These are phyloP conservation scores for Epirrita christyi DNA, from an alignment of 2,888 invertebrate genomes.

Conservation along the genomic window DNA sequence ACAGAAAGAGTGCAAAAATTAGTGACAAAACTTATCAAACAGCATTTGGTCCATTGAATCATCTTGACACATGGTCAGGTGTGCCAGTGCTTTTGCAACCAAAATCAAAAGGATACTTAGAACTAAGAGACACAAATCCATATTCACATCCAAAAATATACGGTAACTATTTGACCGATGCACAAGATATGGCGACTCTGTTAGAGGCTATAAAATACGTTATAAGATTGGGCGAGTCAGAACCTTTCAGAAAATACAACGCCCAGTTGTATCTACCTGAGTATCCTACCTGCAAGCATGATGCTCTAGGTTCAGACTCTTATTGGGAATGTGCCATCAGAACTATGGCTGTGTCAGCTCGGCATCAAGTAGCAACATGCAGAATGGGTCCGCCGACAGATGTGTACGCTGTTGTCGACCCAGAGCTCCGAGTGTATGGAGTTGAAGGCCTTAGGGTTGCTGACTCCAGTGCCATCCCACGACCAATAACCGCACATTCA, in stretches of 20 bases:
- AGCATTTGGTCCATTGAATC: conserved; percentile 82
- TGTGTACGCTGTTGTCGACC: conserved; percentile 87
- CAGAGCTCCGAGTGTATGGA: conserved; percentile 86
- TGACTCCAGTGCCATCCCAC: conserved; percentile 89
- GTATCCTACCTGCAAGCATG: conserved; percentile 80
- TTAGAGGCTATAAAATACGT: conserved; percentile 86
- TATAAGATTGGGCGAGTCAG: conserved; percentile 84
- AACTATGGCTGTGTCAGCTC: conserved; percentile 81
- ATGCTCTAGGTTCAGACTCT: conserved; percentile 82
- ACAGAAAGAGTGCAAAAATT: conserved; percentile 84
- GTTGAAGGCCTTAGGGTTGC: conserved; percentile 86
- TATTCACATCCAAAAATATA: conserved; percentile 90
- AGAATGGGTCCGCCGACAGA: conserved; percentile 89
- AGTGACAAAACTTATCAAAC: conserved; percentile 82
- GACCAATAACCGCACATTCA: conserved; percentile 86
- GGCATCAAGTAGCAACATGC: conserved; percentile 87
- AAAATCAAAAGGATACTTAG: conserved; percentile 88
- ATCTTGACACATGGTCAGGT: conserved; percentile 86
- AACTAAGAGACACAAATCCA: conserved; percentile 90
- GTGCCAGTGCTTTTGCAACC: conserved; percentile 90
- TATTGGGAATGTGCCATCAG: conserved; percentile 90
- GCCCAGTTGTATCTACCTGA: conserved; percentile 79
- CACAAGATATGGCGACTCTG: conserved; percentile 84
- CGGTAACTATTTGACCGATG: conserved; percentile 91
- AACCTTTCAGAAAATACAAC: conserved; percentile 84